Percentiles rank a stretch among this genome's conserved stretches.
Conservation (phyloP, 2,113 vertebrate species). For the Festucalex cinctus region DNA sequence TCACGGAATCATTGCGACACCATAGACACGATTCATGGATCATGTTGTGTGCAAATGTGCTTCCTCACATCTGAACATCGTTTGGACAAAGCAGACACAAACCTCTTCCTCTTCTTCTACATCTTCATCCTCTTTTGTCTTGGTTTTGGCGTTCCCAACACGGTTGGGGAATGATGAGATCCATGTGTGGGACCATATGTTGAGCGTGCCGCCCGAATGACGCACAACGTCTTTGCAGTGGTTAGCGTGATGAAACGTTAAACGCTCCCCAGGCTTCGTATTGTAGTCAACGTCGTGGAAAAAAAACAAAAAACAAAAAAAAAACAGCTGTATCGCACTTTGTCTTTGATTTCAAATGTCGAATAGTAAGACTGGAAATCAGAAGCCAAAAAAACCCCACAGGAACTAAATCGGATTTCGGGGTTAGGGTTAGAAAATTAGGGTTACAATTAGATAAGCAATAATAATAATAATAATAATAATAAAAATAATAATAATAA, state of each 20-base stretch:
- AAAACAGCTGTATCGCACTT: neutral
- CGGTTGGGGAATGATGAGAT: neutral
- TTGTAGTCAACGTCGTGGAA: neutral
- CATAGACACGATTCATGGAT: too few species aligned
- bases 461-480: too few species aligned
- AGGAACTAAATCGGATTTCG: neutral
- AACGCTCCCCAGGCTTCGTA: neutral
- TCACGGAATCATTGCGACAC: too few species aligned
- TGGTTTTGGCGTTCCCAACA: neutral
- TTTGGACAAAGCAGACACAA: neutral
- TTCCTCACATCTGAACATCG: neutral
- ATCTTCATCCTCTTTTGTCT: neutral
- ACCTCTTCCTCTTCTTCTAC: neutral
- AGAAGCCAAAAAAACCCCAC: neutral
- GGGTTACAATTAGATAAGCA: too few species aligned
- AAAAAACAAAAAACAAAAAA: neutral
- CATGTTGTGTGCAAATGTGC: neutral
- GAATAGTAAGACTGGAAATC: neutral
- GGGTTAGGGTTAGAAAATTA: too few species aligned
- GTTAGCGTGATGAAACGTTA: neutral
- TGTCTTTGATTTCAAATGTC: neutral
- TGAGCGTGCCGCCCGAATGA: neutral
- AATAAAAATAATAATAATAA: too few species aligned
- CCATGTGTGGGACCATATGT: neutral
- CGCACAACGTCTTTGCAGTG: neutral